phyloP scores from a whole-genome alignment of 2,113 vertebrate genomes.

The Lepisosteus oculatus region DNA sequence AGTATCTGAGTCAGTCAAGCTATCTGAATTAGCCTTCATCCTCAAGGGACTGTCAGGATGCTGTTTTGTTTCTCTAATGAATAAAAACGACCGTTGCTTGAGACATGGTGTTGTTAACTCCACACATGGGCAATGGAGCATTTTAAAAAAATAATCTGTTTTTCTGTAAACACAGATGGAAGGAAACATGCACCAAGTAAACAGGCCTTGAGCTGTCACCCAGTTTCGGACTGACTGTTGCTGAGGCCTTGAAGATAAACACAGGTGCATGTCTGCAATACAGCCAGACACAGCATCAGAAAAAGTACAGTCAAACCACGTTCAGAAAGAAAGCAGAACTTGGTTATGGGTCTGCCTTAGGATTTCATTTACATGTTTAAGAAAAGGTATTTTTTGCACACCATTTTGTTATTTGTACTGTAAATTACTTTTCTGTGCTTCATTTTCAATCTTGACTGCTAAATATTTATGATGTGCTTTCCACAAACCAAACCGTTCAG shows the following conservation, averaged over 20 bases:
- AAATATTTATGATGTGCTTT: no score
- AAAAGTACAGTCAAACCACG: background rate
- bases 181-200: constrained; percentile 7
- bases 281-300: background rate
- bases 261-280: constrained; percentile 11
- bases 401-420: no score
- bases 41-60: constrained; percentile 41
- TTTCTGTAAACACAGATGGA: constrained; percentile 32
- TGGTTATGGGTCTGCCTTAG: no score
- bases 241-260: constrained; percentile 8
- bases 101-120: constrained; percentile 1
- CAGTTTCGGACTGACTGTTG: background rate
- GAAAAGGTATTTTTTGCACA: no score
- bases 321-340: no score
- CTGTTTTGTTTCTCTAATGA: constrained; percentile 41
- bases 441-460: no score
- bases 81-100: constrained; percentile 48
- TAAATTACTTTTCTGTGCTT: no score
- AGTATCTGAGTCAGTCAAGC: constrained; percentile 6
- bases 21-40: constrained; percentile 46
- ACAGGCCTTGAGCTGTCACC: background rate
- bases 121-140: constrained; percentile 59
- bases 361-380: no score
- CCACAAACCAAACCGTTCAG: no score
- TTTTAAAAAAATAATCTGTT: constrained; percentile 34